Evolutionary conservation across 2,113 vertebrate genomes (phyloP), one percentile per base, ranked within the genome.

Genomic region (Synchiropus splendidus): DNA sequence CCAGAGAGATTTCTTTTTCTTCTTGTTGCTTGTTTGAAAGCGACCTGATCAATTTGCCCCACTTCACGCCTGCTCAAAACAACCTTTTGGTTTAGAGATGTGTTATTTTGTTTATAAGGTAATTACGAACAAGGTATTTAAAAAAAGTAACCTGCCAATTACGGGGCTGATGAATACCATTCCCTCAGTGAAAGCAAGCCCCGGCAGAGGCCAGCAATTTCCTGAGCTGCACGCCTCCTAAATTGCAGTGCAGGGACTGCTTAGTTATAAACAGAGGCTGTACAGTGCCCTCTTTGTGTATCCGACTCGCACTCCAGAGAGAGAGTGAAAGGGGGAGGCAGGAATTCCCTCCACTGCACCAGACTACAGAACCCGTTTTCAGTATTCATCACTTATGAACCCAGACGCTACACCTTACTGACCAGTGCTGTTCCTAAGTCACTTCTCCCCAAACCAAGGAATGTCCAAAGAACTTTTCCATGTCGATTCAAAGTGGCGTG

Each of bases 71-170:
- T 73, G 72, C 61, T 80, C 75, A 79, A 14, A 74, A 84, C 79
- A 86, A 66, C 53, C 74, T 71, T 63, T 67, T 12, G 27, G 74
- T 86, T 84, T 50, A 66, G 80, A 71, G 67, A 78, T 39, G 70
- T 80, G 85, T 90, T 85, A 84, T 72, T 90, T 91, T 89, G 87
- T 91, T 92, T 91, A 92, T 85, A 90, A 90, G 86, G 87, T 88
- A 88, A 94, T 97, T 92, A 92, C 89, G 83, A 88, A 89, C 88
- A 90, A 89, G 87, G 86, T 89, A 91, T 90, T 94, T 79, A 78
- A 84, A 80, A 78, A 44, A 75, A 48, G 88, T 90, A 75, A 90
- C 83, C 88, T 88, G 88, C 83, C 90, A 92, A 93, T 98, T 92
- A 92, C 84, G 85, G 74, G 79, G 86, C 83, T 85, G 88, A 90